phyloP scores from a whole-genome alignment of 2,113 vertebrate species.

The Apodemus speciosus region DNA sequence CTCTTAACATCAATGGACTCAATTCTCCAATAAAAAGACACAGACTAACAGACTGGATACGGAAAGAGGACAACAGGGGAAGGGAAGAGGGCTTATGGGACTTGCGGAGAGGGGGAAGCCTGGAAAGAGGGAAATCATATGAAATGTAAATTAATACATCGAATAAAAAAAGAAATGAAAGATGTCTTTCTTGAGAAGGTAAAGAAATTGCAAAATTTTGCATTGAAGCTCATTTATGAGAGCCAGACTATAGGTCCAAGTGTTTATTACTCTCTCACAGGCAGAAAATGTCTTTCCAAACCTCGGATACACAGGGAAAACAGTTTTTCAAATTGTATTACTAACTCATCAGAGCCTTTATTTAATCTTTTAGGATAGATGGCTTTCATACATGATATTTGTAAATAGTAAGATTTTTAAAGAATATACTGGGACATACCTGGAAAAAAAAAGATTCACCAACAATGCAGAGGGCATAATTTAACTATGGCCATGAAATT shows the following conservation, averaged over 20 bases:
- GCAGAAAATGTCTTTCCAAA: background rate
- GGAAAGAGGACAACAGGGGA: too few species aligned
- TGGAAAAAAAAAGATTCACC: too few species aligned
- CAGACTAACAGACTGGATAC: too few species aligned
- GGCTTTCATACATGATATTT: background rate
- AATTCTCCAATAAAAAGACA: too few species aligned
- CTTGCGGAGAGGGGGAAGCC: too few species aligned
- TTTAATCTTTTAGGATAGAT: background rate
- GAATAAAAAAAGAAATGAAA: slow-evolving; percentile 5
- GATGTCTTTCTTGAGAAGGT: slow-evolving; percentile 14
- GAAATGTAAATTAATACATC: too few species aligned
- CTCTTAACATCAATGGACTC: too few species aligned
- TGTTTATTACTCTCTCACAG: background rate
- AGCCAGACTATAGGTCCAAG: background rate
- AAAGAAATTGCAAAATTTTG: background rate
- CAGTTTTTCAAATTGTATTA: background rate
- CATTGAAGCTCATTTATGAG: background rate
- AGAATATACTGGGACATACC: background rate
- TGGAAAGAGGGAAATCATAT: too few species aligned
- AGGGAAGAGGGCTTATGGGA: too few species aligned
- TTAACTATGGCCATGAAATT: too few species aligned
- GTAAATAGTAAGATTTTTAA: slow-evolving; percentile 5
- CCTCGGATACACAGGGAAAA: background rate
- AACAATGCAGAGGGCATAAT: too few species aligned
- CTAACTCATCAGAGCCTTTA: background rate